Percentiles rank a stretch among this genome's conserved stretches.
These are phyloP conservation scores for Antheraea mylitta DNA, from an alignment of 1,140 invertebrate species.

Conservation along the genomic window DNA sequence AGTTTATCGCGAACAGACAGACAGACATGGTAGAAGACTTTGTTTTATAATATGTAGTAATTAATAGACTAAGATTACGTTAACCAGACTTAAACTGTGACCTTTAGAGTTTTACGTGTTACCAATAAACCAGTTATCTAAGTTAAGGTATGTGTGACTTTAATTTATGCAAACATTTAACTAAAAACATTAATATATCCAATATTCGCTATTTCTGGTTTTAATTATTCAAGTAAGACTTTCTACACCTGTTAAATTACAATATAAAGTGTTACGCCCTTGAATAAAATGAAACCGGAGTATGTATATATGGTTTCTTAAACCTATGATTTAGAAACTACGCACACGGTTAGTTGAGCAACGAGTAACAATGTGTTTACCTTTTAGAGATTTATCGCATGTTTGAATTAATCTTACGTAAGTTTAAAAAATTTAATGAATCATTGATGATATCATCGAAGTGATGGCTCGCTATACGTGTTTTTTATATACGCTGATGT, in stretches of 20 bases:
- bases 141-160: no score
- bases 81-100: no score
- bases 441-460: constrained; percentile 54
- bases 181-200: no score
- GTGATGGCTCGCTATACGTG: neutral
- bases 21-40: no score
- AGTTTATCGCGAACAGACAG: no score
- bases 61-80: no score
- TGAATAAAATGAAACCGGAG: neutral
- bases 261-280: neutral
- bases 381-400: constrained; percentile 5
- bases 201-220: no score
- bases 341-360: neutral
- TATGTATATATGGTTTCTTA: neutral
- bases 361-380: constrained; percentile 4
- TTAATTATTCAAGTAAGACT: neutral
- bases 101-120: no score
- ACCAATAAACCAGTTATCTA: no score
- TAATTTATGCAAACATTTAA: no score
- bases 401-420: constrained; percentile 7
- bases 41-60: no score
- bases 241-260: neutral
- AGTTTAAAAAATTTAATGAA: constrained; percentile 39
- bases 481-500: neutral
- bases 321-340: neutral